These are phyloP conservation scores for Scaptomyza caliginosa DNA, from an alignment of 2,888 invertebrate genomes.

Conservation along the genomic window DNA sequence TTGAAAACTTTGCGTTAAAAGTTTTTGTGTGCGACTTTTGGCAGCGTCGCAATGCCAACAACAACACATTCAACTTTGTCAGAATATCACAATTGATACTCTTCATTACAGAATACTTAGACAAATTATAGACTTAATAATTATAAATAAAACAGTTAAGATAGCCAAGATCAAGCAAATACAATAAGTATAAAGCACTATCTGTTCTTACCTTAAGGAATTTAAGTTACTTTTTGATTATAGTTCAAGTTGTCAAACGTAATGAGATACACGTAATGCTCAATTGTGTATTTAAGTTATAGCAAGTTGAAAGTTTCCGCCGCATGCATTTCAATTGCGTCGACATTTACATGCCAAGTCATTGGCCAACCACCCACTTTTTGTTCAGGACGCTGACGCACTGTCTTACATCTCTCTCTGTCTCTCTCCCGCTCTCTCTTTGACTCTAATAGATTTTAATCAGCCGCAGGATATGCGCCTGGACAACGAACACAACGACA, in stretches of 20 bases:
- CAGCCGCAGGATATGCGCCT: conserved; percentile 76
- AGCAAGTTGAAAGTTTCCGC: conserved; percentile 62
- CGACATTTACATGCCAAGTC: conserved; percentile 74
- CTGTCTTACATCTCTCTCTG: conserved; percentile 69
- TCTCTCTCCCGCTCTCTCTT: conserved; percentile 75
- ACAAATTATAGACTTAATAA: too few relatives aligned
- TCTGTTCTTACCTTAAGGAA: too few relatives aligned
- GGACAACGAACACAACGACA: conserved; percentile 55
- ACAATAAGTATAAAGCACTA: too few relatives aligned
- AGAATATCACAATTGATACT: neutral
- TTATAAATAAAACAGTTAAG: too few relatives aligned
- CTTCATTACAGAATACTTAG: neutral
- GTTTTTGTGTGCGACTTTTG: conserved; percentile 73
- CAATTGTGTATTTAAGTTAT: conserved; percentile 14
- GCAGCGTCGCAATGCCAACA: conserved; percentile 31
- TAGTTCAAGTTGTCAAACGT: neutral
- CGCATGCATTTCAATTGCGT: conserved; percentile 76
- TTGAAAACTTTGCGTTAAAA: conserved; percentile 64
- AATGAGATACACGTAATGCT: conserved; percentile 21
- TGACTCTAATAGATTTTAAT: conserved; percentile 81
- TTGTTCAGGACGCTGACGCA: conserved; percentile 25
- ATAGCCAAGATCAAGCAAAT: too few relatives aligned
- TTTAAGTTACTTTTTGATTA: neutral
- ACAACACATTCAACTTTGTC: conserved; percentile 12
- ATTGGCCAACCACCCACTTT: conserved; percentile 42